phyloP scores from a whole-genome alignment of 2,113 vertebrate species.

The Phrynosoma blainvillii region DNA sequence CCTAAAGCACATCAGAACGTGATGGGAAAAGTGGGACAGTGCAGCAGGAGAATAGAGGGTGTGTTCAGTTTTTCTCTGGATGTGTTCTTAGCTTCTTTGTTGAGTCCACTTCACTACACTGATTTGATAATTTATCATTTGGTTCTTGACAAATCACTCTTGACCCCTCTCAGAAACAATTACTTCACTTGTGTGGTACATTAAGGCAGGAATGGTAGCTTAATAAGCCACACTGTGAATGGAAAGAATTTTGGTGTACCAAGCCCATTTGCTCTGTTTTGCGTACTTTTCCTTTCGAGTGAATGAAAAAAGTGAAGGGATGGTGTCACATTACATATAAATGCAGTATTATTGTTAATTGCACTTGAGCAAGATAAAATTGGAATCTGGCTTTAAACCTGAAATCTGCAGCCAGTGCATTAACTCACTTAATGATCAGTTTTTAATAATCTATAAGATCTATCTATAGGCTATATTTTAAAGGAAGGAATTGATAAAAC shows the following conservation, averaged over 20 bases:
- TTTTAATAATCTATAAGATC: not conserved
- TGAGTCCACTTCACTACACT: not conserved
- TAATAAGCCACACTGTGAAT: not conserved
- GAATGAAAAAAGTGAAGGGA: not conserved
- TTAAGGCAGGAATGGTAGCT: not conserved
- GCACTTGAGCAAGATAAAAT: not conserved
- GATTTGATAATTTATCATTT: not conserved
- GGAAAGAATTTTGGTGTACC: not conserved
- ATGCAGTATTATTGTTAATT: not conserved
- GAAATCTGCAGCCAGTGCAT: not conserved
- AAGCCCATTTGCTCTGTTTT: not conserved
- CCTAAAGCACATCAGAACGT: not conserved
- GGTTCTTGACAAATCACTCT: not conserved
- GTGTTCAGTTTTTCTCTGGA: not conserved
- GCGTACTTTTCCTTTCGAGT: not conserved
- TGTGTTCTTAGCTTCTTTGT: not conserved
- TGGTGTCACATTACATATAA: too few species aligned
- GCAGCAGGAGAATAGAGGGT: not conserved
- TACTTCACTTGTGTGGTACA: not conserved
- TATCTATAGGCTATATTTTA: too few species aligned
- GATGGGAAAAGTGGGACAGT: conserved; percentile 6
- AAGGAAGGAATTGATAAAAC: too few species aligned
- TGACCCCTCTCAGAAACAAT: accelerated
- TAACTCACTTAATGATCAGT: not conserved
- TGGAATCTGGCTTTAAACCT: not conserved